These are phyloP conservation scores for Carassius carassius DNA, from an alignment of 2,113 vertebrate species.

Conservation along the genomic window DNA sequence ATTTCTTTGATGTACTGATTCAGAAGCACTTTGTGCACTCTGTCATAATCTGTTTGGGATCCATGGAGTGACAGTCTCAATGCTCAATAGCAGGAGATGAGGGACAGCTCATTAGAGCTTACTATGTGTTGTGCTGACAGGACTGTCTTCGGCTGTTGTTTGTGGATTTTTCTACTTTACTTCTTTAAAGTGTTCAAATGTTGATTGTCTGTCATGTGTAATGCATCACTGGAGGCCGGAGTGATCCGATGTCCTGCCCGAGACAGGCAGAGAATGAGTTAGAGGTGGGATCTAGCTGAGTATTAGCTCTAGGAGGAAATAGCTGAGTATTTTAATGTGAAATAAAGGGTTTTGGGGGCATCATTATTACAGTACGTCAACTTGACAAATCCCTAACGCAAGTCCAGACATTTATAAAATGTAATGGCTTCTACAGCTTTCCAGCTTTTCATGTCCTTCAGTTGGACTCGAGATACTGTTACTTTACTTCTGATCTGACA, in stretches of 20 bases:
- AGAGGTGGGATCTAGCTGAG: not conserved
- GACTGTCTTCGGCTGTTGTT: constrained; percentile 42
- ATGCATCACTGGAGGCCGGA: constrained; percentile 19
- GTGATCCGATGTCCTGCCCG: not conserved
- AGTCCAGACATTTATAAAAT: not conserved
- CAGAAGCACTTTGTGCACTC: constrained; percentile 38
- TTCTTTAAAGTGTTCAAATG: constrained; percentile 37
- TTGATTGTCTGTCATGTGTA: constrained; percentile 28
- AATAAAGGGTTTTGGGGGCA: constrained; percentile 17
- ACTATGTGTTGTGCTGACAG: constrained; percentile 36
- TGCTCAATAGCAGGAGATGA: constrained; percentile 15
- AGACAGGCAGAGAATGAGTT: constrained; percentile 6
- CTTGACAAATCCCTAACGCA: constrained; percentile 19
- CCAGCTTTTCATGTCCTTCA: not conserved
- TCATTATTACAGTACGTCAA: not conserved
- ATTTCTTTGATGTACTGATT: constrained; percentile 47
- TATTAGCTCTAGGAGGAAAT: too few relatives aligned
- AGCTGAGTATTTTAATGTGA: constrained; percentile 12
- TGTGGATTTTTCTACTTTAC: constrained; percentile 44
- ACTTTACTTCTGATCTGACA: not conserved
- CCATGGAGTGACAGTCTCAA: constrained; percentile 34
- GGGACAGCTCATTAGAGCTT: constrained; percentile 53
- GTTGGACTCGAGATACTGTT: not conserved
- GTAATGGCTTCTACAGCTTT: not conserved
- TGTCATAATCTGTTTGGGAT: constrained; percentile 32